Percentiles rank a stretch among this genome's conserved stretches.
These are phyloP conservation scores for Colossoma macropomum DNA, from an alignment of 2,113 vertebrate species.

Conservation along the genomic window DNA sequence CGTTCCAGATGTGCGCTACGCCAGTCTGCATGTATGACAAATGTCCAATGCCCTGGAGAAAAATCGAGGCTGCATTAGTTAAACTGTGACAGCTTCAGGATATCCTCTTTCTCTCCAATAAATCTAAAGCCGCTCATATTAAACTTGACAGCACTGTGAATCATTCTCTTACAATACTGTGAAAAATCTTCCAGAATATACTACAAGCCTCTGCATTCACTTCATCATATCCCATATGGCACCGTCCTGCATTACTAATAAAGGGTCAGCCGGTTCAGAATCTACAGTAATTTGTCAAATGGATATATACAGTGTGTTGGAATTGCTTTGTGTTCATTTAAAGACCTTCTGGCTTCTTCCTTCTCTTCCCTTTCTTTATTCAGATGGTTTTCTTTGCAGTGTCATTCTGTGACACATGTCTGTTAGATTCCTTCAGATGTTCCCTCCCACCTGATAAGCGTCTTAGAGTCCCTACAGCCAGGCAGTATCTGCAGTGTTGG, in stretches of 20 bases:
- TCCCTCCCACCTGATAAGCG: neutral
- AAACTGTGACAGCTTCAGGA: neutral
- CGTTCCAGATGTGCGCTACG: neutral
- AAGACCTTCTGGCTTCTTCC: neutral
- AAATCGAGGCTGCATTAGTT: neutral
- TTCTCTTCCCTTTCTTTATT: constrained; percentile 2
- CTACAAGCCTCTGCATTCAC: neutral
- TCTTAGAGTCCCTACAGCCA: neutral
- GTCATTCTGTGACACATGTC: neutral
- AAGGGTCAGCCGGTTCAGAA: neutral
- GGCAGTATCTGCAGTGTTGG: neutral
- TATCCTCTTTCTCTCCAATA: constrained; percentile 6
- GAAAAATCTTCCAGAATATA: neutral
- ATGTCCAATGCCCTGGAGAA: neutral
- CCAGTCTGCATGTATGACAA: neutral
- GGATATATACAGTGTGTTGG: too few species aligned
- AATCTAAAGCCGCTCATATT: neutral
- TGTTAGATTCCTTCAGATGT: neutral
- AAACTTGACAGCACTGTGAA: neutral
- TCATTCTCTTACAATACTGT: neutral
- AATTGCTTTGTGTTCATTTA: neutral
- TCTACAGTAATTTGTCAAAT: neutral
- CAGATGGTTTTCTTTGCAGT: neutral
- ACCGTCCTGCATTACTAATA: neutral
- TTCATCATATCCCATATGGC: neutral